Evolutionary conservation across 2,113 vertebrate species (phyloP).

Genomic region (Elanus axillaris): DNA sequence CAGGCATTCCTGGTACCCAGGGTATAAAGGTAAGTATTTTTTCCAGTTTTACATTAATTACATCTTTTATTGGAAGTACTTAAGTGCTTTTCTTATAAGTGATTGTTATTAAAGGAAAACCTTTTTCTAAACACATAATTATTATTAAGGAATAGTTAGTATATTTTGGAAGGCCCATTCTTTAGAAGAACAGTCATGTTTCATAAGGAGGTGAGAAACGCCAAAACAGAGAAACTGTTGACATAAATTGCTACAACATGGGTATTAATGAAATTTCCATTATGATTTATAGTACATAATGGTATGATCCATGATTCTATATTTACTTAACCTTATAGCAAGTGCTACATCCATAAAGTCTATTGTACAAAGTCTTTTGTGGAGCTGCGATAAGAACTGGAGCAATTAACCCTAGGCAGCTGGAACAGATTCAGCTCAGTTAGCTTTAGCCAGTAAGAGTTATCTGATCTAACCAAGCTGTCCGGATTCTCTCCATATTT

Average conservation of each 20-base stretch:
- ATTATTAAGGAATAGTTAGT: background rate
- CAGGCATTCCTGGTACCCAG: slow-evolving; percentile 83
- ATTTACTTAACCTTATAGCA: background rate
- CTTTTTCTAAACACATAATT: background rate
- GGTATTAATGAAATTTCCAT: background rate
- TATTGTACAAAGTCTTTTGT: background rate
- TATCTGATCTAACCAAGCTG: background rate
- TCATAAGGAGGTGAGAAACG: background rate
- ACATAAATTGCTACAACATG: background rate
- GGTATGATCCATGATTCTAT: background rate
- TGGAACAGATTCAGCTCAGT: background rate
- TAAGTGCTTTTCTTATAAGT: background rate
- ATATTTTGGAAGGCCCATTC: background rate
- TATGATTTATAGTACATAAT: background rate
- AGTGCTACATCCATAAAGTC: background rate
- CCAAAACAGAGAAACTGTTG: background rate
- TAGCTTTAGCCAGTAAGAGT: background rate
- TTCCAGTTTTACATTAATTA: background rate
- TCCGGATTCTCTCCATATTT: background rate
- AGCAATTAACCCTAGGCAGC: background rate
- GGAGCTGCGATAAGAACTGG: background rate
- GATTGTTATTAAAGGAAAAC: background rate
- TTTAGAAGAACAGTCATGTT: background rate
- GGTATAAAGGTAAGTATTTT: slow-evolving; percentile 80
- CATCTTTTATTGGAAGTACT: background rate